Conservation (phyloP, 2,113 vertebrate species). For the Psittacula cyanocephala region DNA sequence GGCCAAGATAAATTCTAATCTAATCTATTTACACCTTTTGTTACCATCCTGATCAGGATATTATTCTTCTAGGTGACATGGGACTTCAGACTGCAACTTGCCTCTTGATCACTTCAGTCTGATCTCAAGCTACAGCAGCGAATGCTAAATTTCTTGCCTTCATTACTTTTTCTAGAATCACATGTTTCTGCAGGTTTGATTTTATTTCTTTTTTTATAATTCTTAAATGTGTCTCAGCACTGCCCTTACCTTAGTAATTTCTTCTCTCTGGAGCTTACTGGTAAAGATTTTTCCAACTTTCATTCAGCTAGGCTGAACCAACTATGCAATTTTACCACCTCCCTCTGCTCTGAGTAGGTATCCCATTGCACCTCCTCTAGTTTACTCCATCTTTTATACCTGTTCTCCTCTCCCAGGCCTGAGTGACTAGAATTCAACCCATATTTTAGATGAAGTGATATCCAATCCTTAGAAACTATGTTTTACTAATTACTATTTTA, state of each 20-base stretch:
- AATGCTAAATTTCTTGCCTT: not conserved
- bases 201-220: not conserved
- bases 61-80: not conserved
- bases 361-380: not conserved
- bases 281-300: not conserved
- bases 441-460: not conserved
- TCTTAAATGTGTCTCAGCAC: not conserved
- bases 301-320: not conserved
- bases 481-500: not conserved
- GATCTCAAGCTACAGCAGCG: not conserved
- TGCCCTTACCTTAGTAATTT: not conserved
- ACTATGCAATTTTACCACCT: accelerated
- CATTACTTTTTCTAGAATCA: not conserved
- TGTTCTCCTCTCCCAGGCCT: accelerated
- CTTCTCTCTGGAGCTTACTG: not conserved
- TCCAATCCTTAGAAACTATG: not conserved
- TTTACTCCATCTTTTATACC: accelerated
- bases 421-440: not conserved
- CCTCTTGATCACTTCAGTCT: not conserved
- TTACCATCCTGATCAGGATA: not conserved
- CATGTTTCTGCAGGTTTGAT: not conserved
- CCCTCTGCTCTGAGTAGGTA: not conserved
- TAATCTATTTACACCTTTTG: not conserved
- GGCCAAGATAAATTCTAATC: not conserved
- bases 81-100: not conserved